Base-by-base conservation (phyloP, 1,140 invertebrate species). In the Drosophila pachea region DNA sequence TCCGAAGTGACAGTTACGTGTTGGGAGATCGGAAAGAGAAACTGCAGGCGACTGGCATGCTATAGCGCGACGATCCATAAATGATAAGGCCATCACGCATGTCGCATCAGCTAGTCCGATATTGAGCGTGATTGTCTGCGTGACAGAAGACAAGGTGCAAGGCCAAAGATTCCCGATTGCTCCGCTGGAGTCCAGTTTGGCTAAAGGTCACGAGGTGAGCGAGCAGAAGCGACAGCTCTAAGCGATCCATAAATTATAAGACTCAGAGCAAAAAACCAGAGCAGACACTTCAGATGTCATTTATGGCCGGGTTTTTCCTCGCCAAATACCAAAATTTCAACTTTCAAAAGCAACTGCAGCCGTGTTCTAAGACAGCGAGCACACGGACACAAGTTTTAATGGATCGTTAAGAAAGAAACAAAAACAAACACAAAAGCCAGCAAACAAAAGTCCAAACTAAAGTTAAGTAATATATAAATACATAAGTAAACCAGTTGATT, bases 241-340 rank as follows among this genome's bases (percentile, higher is more conserved):
- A 70, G 7, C 49, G 49, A 29, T 75, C 72, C 72, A 65, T 83
- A 84, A 78, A 83, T 84, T 67, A 68, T 8, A 82, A 52, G 64
- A 65, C 7, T 52, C 22, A 29, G 16, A 66, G 22, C 14, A 43
- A 6, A 14, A 43, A 59, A 66, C 31, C 62, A 70, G 62, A 59
- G 54, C 62, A 31, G 33, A 68, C 60, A 58, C 22, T 66, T 76
- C 56, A 48, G 58, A 66, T 79, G 69, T 72, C 68, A 75, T 61
- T 66, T 63, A 42, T 50, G 73, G 50, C 16, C 53, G 75, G 77
- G 79, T 75, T 83, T 83, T 84, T 76, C 69, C 68, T 79, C 12
- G 31, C 60, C 42, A 77, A 74, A 82, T 74, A 65, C 59, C 79
- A 61, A 83, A 84, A 83, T 61, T 64, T 78, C 78, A 83, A 79